phyloP scores from a whole-genome alignment of 2,888 invertebrate genomes.

The Luperina testacea region DNA sequence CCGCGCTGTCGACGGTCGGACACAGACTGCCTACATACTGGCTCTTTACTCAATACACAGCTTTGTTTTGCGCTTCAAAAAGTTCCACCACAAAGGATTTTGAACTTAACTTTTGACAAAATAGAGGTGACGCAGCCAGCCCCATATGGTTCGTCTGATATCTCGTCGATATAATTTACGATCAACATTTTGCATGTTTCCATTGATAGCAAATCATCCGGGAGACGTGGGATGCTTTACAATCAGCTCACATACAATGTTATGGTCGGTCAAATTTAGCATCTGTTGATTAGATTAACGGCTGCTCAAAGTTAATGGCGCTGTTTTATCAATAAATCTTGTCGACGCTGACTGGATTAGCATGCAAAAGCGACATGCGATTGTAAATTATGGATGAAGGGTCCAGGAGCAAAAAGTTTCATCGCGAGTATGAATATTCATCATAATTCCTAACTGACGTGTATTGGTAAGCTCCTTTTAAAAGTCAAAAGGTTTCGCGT shows the following conservation, averaged over 20 bases:
- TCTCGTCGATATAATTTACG: conserved; percentile 60
- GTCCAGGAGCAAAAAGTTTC: conserved; percentile 28
- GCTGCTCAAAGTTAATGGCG: conserved; percentile 39
- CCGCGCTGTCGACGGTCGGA: conserved; percentile 70
- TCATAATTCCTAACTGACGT: conserved; percentile 19
- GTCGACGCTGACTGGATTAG: conserved; percentile 25
- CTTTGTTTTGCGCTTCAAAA: conserved; percentile 67
- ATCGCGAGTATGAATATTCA: conserved; percentile 30
- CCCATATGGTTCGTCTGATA: conserved; percentile 23
- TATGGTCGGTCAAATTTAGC: conserved; percentile 60
- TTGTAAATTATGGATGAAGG: conserved; percentile 20
- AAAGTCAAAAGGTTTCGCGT: conserved; percentile 33
- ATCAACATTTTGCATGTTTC: conserved; percentile 68
- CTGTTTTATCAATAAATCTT: conserved; percentile 51
- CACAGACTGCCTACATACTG: conserved; percentile 75
- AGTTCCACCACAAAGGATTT: conserved; percentile 63
- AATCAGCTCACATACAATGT: conserved; percentile 60
- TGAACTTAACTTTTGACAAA: conserved; percentile 61
- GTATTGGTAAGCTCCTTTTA: conserved; percentile 31
- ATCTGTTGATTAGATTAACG: conserved; percentile 60
- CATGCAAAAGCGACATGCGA: conserved; percentile 28
- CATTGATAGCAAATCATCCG: conserved; percentile 68
- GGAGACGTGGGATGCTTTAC: conserved; percentile 65
- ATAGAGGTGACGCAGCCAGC: conserved; percentile 52
- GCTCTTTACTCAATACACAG: conserved; percentile 65